Evolutionary conservation across 2,113 vertebrate genomes (phyloP).

Genomic region (Mastomys coucha): DNA sequence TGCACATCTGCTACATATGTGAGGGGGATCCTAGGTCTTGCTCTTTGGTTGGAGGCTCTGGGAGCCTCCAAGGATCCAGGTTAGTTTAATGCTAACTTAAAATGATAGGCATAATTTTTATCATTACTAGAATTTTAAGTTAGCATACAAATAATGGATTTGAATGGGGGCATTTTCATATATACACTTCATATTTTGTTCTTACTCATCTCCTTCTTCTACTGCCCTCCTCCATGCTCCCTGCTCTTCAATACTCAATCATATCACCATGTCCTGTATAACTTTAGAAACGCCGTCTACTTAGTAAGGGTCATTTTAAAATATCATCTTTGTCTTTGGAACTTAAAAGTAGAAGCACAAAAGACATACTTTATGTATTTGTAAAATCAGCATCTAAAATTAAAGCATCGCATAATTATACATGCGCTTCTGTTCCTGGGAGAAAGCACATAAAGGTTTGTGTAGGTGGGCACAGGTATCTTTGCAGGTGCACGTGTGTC

Average conservation of each 20-base stretch:
- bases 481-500: not conserved
- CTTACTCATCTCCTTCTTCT: not conserved
- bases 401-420: not conserved
- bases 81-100: too few species aligned
- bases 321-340: not conserved
- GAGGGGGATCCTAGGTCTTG: too few species aligned
- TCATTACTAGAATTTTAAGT: not conserved
- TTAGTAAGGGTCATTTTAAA: not conserved
- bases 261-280: not conserved
- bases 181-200: not conserved
- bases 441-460: not conserved
- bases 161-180: not conserved
- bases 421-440: not conserved
- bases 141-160: not conserved
- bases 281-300: not conserved
- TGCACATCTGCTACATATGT: too few species aligned
- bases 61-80: too few species aligned
- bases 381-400: slow-evolving; percentile 25
- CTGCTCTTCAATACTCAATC: not conserved
- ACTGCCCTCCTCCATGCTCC: not conserved
- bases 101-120: not conserved
- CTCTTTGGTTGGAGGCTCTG: too few species aligned
- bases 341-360: slow-evolving; percentile 13
- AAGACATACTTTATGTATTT: slow-evolving; percentile 10
- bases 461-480: too few species aligned